Evolutionary conservation across 2,888 invertebrate species (phyloP), one percentile per base, ranked within the genome.

Genomic region (Dasysyrphus tricinctus): DNA sequence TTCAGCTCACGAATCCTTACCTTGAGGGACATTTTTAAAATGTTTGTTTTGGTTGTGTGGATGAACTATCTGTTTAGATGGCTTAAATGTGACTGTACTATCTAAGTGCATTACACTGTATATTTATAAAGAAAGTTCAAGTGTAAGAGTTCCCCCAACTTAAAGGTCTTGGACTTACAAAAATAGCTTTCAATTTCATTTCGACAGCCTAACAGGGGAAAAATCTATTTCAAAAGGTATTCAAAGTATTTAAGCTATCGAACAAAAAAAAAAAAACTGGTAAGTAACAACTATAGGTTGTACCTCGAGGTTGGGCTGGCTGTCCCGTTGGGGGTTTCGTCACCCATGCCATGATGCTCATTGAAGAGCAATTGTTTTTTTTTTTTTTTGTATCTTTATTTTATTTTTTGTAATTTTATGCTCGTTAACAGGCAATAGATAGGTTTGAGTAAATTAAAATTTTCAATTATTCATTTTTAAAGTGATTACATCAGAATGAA

Each of bases 41-140:
- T 16, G 39, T 77, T 12, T 59, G 6, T 32, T 29, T n/a, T 16
- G 34, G 39, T 49, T 47, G 6, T 24, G 4, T 32, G n/a, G n/a
- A 29, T 24, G 56, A 72, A 51, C 75, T 80, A 47, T 47, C 76
- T 80, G 67, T 72, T 32, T 29, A 77, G 80, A 73, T 76, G 69
- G 47, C 80, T 85, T 24, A 39, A 16, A 47, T 56, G 56, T 85
- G 81, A 85, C 85, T 85, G 77, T 85, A 77, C 57, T 63, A 63
- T 69, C 57, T 74, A 74, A 37, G 49, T 49, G 69, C 69, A 56
- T 63, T 69, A 34, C 74, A 37, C 16, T 63, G 73, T 63, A 69
- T 85, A 81, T 85, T 81, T 85, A 85, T 85, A 81, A 85, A 63
- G 69, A 80, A 80, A 80, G 69, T 73, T 74, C 65, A 76, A 77